These are phyloP conservation scores for Geotrupes spiniger DNA, from an alignment of 2,888 invertebrate genomes.

Conservation along the genomic window DNA sequence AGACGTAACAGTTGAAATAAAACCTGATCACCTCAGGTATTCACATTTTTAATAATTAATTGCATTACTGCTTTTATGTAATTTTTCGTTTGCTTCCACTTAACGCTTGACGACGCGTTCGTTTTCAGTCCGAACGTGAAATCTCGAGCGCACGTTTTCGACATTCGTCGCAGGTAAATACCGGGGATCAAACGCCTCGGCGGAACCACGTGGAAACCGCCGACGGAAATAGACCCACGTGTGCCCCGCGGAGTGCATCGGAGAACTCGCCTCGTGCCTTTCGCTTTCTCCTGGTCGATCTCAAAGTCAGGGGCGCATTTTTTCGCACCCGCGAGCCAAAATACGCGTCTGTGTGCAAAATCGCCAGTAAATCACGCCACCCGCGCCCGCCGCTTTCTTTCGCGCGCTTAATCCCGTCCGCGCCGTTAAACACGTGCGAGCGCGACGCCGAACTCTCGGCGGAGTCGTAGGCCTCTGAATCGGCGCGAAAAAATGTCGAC, in stretches of 20 bases:
- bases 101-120: too few species aligned
- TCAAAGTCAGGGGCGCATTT: slow-evolving; percentile 16
- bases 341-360: slow-evolving; percentile 6
- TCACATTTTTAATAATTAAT: too few species aligned
- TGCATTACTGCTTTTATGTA: too few species aligned
- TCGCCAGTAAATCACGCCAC: slow-evolving; percentile 6
- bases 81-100: too few species aligned
- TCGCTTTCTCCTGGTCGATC: slow-evolving; percentile 3
- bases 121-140: too few species aligned
- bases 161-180: slow-evolving; percentile 3
- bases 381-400: slow-evolving; percentile 1
- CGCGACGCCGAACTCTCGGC: too few species aligned
- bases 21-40: too few species aligned
- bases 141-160: too few species aligned
- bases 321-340: slow-evolving; percentile 9
- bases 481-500: too few species aligned
- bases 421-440: slow-evolving; percentile 9
- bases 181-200: background rate
- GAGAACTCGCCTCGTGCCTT: slow-evolving; percentile 7
- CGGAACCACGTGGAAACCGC: background rate
- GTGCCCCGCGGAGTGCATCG: too few species aligned
- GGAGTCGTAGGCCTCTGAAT: too few species aligned
- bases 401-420: slow-evolving; percentile 3
- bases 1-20: too few species aligned
- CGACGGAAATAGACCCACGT: slow-evolving; percentile 4